Evolutionary conservation across 2,888 invertebrate species (phyloP).

Genomic region (Dyspetes luteomarginatus): DNA sequence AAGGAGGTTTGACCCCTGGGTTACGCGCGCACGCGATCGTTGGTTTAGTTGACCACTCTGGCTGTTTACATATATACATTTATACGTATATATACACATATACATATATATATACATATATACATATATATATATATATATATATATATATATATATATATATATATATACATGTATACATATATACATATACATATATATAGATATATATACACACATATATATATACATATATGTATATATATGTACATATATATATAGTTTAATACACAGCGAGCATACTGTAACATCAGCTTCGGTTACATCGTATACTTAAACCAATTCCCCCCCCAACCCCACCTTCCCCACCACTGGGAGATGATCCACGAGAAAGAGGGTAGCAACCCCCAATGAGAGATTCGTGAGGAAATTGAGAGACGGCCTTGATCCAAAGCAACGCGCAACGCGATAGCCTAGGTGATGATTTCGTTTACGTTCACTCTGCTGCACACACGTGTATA

Average conservation of each 20-base stretch:
- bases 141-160: too few relatives aligned
- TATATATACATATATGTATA: not conserved
- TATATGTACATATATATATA: constrained; percentile 4
- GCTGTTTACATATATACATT: too few relatives aligned
- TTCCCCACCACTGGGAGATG: too few relatives aligned
- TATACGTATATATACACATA: too few relatives aligned
- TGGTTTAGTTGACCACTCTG: not conserved
- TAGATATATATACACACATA: too few relatives aligned
- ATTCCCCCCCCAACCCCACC: constrained; percentile 1
- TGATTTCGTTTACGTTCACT: constrained; percentile 37
- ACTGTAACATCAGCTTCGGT: constrained; percentile 16
- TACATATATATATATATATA: not conserved
- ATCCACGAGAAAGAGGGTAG: constrained; percentile 6
- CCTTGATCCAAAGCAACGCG: constrained; percentile 7
- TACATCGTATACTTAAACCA: constrained; percentile 36
- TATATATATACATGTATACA: too few relatives aligned
- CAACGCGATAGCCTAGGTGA: not conserved
- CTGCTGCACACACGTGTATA: not conserved
- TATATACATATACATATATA: not conserved
- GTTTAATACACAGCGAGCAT: constrained; percentile 1
- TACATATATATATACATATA: not conserved
- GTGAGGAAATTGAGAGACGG: constrained; percentile 23
- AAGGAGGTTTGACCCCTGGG: constrained; percentile 19
- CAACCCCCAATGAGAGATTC: constrained; percentile 4
- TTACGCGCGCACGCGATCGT: constrained; percentile 11